Evolutionary conservation across 1,140 invertebrate genomes (phyloP).

Genomic region (Bombyx mori): ASM3026992v2 NC_085107.1:3413501-3414000

Average conservation of each 20-base stretch:
- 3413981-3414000: too few species aligned
- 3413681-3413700: neutral
- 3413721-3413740: neutral
- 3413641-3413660: constrained; percentile 55
- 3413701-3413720: neutral
- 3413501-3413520: constrained; percentile 1
- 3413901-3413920: too few species aligned
- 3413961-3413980: too few species aligned
- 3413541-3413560: constrained; percentile 44
- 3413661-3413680: constrained; percentile 5
- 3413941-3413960: too few species aligned
- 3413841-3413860: neutral
- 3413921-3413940: too few species aligned
- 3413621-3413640: constrained; percentile 32
- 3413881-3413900: too few species aligned
- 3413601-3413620: constrained; percentile 45
- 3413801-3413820: neutral
- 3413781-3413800: neutral
- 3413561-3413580: constrained; percentile 43
- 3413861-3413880: too few species aligned
- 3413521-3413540: constrained; percentile 1
- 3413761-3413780: neutral
- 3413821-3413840: too few species aligned
- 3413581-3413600: constrained; percentile 52
- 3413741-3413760: neutral